Base-by-base conservation (phyloP, 1,140 invertebrate genomes). In the Dendrolimus kikuchii region DNA sequence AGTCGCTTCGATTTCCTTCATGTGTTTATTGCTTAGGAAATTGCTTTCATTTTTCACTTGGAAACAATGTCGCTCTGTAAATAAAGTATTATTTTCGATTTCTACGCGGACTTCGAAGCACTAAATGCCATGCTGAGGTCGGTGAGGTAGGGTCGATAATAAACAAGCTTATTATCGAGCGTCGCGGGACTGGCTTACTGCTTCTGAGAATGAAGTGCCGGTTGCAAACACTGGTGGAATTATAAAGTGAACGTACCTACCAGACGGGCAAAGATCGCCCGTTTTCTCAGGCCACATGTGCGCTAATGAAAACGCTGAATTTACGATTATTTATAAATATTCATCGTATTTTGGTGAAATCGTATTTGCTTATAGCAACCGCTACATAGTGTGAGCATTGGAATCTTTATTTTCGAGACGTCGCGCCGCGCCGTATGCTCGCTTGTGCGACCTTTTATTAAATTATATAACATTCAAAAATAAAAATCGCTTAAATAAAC, bases 11-110 rank as follows among this genome's bases (percentile, higher is more conserved):
- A 70, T 74, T 64, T 71, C 60, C 68, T 67, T n/a, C 58, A 60
- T 60, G 23, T 52, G 46, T 38, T 51, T 62, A 46, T 53, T 51
- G 60, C 60, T 62, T 59, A 62, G 74, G 71, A 77, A 71, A 77
- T 74, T 67, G 69, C 59, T 71, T 65, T 63, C 60, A 72, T 72
- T 74, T 76, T 74, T 67, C 65, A 67, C 56, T 62, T 62, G 55
- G 57, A 66, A 71, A 71, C 67, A 75, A 64, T 63, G 52, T 40
- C 37, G 42, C 46, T 46, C 43, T 56, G 53, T 45, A 62, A 60
- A 65, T 52, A 57, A 52, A 50, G 38, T 53, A 23, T 49, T 49
- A 55, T 52, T 60, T 52, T 5, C 7, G 43, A 59, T 61, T 53
- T 23, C 23, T 3, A 68, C 54, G 54, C 48, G 51, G 43, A 59